Evolutionary conservation across 2,888 invertebrate species (phyloP), one percentile per base, ranked within the genome.

Genomic region (Cheilosia scutellata): DNA sequence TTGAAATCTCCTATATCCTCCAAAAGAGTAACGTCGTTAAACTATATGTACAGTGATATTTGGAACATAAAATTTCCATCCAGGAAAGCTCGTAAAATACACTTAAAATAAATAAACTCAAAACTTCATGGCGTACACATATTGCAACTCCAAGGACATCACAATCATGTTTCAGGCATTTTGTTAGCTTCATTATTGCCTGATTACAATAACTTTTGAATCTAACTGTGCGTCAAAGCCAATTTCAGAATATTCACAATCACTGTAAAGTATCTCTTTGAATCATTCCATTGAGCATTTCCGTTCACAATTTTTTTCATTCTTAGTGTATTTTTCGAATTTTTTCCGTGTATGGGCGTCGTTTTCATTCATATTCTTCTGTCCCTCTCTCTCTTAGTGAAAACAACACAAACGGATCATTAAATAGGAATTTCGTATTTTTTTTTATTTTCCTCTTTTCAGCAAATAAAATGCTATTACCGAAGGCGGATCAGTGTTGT

Each of bases 341-440:
- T 49, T 42, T 27, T n/a, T 0, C n/a, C 55, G 16, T 51, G 40
- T 65, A 20, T 63, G 49, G 55, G 31, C 63, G 47, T 58, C 20
- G 20, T 20, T 20, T 20, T 20, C 20, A 20, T 20, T 20, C 20
- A 31, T 27, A 42, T 57, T 57, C 57, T 47, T 20, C 7, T 33
- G 13, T 37, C 42, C 5, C 16, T 13, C 37, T 40, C 25, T 40
- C 40, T 33, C n/a, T 40, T 7, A 47, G 40, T 51, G 57, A 9
- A 60, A 55, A 62, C 65, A 60, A 27, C 57, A 44, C 74, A 80
- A 68, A 60, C 65, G 51, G 25, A 68, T 66, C 71, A 62, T 84
- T 66, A 80, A 84, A 80, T 80, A 71, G 65, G 55, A 63, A 71
- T 66, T 75, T 84, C 62, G 66, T 79, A 63, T 62, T 25, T 31